Conservation (phyloP, 2,888 invertebrate species). For the Neria commutata region DNA sequence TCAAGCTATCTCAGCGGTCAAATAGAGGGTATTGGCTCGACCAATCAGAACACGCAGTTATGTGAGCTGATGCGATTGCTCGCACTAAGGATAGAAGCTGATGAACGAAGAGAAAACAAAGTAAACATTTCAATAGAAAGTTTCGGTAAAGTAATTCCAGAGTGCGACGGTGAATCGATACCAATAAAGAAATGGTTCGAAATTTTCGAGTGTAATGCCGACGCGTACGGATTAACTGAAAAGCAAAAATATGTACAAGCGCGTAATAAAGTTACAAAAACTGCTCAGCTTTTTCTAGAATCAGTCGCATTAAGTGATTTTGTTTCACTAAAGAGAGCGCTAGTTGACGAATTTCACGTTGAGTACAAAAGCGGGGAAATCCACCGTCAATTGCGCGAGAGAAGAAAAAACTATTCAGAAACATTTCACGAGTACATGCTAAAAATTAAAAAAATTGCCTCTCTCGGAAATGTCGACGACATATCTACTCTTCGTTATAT, state of each 20-base stretch:
- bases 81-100: no score
- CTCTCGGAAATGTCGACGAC: background rate
- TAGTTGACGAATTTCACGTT: conserved; percentile 20
- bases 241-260: conserved; percentile 31
- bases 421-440: conserved; percentile 8
- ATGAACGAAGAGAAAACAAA: no score
- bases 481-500: conserved; percentile 3
- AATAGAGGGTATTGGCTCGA: no score
- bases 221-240: no score
- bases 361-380: no score
- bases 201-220: no score
- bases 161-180: background rate
- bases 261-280: conserved; percentile 26
- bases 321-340: conserved; percentile 5
- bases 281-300: conserved; percentile 27
- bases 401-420: no score
- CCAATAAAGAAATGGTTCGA: background rate
- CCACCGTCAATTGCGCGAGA: no score
- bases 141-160: background rate
- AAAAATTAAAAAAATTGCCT: conserved; percentile 12
- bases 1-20: no score
- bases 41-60: no score
- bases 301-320: conserved; percentile 17
- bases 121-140: background rate
- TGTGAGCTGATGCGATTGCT: no score